Evolutionary conservation across 2,888 invertebrate genomes (phyloP).

Genomic region (Catocala nupta): DNA sequence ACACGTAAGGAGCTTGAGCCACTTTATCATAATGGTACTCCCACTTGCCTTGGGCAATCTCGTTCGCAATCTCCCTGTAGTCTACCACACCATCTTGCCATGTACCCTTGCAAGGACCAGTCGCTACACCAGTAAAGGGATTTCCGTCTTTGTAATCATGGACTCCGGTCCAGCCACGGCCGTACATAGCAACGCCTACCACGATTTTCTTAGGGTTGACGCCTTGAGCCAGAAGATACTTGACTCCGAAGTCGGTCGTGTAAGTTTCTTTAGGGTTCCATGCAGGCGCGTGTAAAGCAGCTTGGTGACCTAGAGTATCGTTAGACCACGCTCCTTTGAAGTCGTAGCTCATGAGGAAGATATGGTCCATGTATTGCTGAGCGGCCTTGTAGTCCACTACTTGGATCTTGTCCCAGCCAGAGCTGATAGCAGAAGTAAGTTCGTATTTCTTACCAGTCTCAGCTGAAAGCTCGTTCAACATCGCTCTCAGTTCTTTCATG

Average conservation of each 20-base stretch:
- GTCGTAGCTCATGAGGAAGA: slow-evolving; percentile 84
- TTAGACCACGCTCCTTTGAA: slow-evolving; percentile 85
- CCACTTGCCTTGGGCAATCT: slow-evolving; percentile 79
- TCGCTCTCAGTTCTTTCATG: slow-evolving; percentile 80
- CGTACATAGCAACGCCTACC: slow-evolving; percentile 84
- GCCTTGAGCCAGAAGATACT: slow-evolving; percentile 79
- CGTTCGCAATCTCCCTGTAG: slow-evolving; percentile 80
- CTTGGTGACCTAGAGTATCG: slow-evolving; percentile 80
- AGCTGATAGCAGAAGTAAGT: slow-evolving; percentile 82
- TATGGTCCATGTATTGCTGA: slow-evolving; percentile 84
- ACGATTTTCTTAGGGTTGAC: slow-evolving; percentile 80
- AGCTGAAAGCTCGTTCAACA: slow-evolving; percentile 77
- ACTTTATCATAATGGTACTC: slow-evolving; percentile 80
- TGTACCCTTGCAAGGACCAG: slow-evolving; percentile 80
- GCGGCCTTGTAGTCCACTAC: slow-evolving; percentile 81
- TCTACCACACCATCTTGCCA: slow-evolving; percentile 85
- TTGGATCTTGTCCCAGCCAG: slow-evolving; percentile 85
- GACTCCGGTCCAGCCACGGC: slow-evolving; percentile 83
- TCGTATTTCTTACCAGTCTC: slow-evolving; percentile 81
- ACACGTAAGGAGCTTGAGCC: slow-evolving; percentile 83
- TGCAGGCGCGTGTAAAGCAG: slow-evolving; percentile 76
- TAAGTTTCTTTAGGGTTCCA: slow-evolving; percentile 82
- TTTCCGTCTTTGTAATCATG: slow-evolving; percentile 70
- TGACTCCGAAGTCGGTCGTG: slow-evolving; percentile 83
- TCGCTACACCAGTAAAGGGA: slow-evolving; percentile 81